Base-by-base conservation (phyloP, 2,113 vertebrate genomes). In the Neolamprologus modestus region DNA sequence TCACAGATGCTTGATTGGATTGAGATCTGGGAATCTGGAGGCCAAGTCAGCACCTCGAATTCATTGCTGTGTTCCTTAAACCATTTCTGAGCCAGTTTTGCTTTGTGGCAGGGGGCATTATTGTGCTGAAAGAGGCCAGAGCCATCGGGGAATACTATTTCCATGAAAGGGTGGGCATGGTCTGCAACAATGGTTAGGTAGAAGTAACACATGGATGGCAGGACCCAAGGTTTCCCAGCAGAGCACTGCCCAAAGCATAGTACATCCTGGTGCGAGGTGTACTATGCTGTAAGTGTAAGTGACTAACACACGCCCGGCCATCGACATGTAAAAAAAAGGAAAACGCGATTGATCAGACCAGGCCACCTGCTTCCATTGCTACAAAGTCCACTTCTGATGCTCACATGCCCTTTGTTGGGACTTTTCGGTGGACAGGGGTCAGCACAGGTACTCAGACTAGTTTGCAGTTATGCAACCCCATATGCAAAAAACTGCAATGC, bases 121-220 rank as follows among this genome's bases (percentile, higher is more conserved):
- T 66, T 66, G 31, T 66, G 17, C 31, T 66, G 31, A 66, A 35
- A 35, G 31, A 0, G 0, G 3, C 17, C 61, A 35, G 59, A 63
- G 59, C 17, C 31, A n/a, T n/a, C 3, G 1, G 17, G 9, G 31
- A 63, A 63, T 63, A 63, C 59, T 7, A 1, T 63, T 63, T 63
- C 59, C 17, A n/a, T 35, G 31, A 35, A 63, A 63, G 10, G 17
- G 17, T 63, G 9, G 11, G 59, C 31, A n/a, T 63, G 59, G 61
- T n/a, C 31, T 66, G 61, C 61, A 66, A 66, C 17, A 66, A 37
- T 37, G 17, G 6, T n/a, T 66, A 66, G 31, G 61, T 1, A 66
- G 61, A 17, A 37, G 61, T 66, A 66, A 66, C 31, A 66, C 61
- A 3, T 66, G 61, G 61, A 66, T 66, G 61, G 61, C 17, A 66